Base-by-base conservation (phyloP, 2,888 invertebrate species). In the Acanthococcus lagerstroemiae region DNA sequence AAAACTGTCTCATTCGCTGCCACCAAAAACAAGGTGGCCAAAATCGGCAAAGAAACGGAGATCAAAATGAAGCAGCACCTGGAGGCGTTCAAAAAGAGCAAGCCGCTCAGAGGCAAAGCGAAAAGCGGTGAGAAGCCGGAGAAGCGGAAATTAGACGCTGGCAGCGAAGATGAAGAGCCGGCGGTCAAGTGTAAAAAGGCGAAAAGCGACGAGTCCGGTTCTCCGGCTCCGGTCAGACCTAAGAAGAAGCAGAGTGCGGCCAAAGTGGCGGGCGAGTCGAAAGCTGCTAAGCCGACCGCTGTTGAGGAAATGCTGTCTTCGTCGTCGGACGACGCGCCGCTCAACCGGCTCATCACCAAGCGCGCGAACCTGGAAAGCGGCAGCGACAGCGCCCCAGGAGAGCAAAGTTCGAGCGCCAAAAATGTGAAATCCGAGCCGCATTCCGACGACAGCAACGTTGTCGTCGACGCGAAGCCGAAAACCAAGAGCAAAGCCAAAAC, bases 121-220 rank as follows among this genome's bases (percentile, higher is more conserved):
- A 68, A 68, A 52, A 1, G 27, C 15, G 55, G 46, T 26, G 61
- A 66, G 30, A 63, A 69, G 69, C 68, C 45, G 7, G 65, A 55
- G 4, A 65, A 55, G 17, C 19, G 70, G 7, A 69, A 71, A 65
- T 65, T 63, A 5, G 69, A 71, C 54, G 71, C 71, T 61, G 54
- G 66, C 6, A 61, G 66, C 22, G 61, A 52, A 5, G 66, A 58
- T 4, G 50, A 44, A 55, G 46, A 55, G 6, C 48, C 57, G 26
- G 21, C 67, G 19, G 67, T 71, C 46, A 75, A 74, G 63, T 72
- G 66, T 24, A 76, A 74, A 68, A 69, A 70, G 46, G 66, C 70
- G 37, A 71, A 72, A 77, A 67, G 74, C 2, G 75, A 74, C 65
- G 4, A 30, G 2, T 73, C 72, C 54, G 72, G 74, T 69, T 75